phyloP scores from a whole-genome alignment of 2,888 invertebrate species.

The Agrenia bidenticulata region DNA sequence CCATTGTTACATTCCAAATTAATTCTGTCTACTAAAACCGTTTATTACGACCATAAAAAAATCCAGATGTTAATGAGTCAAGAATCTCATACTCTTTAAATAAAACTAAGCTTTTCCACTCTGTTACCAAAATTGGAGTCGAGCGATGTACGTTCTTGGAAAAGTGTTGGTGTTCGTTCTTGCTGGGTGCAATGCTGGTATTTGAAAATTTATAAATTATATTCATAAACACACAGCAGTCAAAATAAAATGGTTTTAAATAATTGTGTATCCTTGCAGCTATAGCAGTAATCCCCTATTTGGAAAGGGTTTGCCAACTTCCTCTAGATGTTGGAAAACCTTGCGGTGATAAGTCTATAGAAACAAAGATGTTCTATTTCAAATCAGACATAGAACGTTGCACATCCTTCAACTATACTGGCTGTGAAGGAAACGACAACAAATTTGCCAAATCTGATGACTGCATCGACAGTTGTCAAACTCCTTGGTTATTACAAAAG shows the following conservation, averaged over 20 bases:
- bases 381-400: not conserved
- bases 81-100: not conserved
- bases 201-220: too few species aligned
- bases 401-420: not conserved
- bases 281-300: not conserved
- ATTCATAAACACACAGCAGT: too few species aligned
- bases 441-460: constrained; percentile 20
- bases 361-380: constrained; percentile 2
- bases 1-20: too few species aligned
- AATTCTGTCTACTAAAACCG: not conserved
- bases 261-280: too few species aligned
- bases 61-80: not conserved
- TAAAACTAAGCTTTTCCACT: not conserved
- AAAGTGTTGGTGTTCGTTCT: not conserved
- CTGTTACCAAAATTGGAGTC: too few species aligned
- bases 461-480: constrained; percentile 27
- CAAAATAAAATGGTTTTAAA: too few species aligned
- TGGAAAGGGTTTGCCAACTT: not conserved
- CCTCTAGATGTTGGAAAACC: constrained; percentile 1
- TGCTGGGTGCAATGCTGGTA: too few species aligned
- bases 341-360: not conserved
- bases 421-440: constrained; percentile 22
- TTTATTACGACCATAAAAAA: not conserved
- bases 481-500: constrained; percentile 17
- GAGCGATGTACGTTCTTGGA: too few species aligned